Conservation (phyloP, 1,140 invertebrate species). For the Reticulitermes speratus region DNA sequence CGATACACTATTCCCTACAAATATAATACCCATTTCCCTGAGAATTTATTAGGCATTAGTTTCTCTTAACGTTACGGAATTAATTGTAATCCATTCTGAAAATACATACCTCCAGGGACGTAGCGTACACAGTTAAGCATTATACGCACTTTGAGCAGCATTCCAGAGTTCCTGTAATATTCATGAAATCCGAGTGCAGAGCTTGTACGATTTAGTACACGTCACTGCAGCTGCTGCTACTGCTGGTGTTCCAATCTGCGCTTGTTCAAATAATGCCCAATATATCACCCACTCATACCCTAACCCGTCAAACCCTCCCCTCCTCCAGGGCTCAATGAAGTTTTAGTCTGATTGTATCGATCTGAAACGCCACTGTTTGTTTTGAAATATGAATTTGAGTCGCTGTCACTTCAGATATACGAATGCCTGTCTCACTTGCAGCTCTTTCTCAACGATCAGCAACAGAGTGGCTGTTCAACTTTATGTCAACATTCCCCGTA, state of each 20-base stretch:
- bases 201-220: not conserved
- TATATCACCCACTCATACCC: not conserved
- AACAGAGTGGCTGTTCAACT: not conserved
- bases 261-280: not conserved
- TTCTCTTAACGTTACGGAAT: not conserved
- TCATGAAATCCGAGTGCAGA: not conserved
- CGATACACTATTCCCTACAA: not conserved
- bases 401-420: not conserved
- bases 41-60: not conserved
- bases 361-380: not conserved
- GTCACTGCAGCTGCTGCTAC: not conserved
- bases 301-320: not conserved
- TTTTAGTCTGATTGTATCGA: constrained; percentile 17
- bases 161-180: not conserved
- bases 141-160: not conserved
- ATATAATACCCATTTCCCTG: not conserved
- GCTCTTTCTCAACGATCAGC: not conserved
- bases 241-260: not conserved
- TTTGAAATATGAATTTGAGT: not conserved
- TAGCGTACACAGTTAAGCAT: not conserved
- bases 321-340: constrained; percentile 5
- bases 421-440: not conserved
- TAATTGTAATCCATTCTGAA: not conserved
- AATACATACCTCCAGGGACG: not conserved
- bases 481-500: not conserved